Evolutionary conservation across 2,113 vertebrate species (phyloP), one percentile per base, ranked within the genome.

Genomic region (Cephalopterus ornatus): DNA sequence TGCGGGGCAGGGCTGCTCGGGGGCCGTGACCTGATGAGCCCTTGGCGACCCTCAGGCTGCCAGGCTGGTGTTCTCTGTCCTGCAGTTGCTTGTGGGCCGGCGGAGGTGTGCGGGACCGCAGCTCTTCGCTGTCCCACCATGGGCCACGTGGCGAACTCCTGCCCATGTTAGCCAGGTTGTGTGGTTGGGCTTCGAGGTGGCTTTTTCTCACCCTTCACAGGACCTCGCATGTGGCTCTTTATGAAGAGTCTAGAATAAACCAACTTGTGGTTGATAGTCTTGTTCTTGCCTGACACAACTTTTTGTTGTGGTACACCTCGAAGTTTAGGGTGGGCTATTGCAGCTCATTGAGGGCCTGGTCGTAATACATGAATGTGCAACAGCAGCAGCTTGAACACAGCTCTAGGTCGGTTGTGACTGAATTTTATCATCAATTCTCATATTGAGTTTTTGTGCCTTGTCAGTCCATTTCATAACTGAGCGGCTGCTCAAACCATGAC

Each of bases 101-200:
- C 20, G 39, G 27, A 7, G 28, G 44, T 13, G 28, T 72, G 50
- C 11, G 33, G 42, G 39, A 35, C n/a, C 21, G 37, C 39, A 1
- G 67, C 61, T 33, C 53, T 2, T 20, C 10, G 21, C 68, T 30
- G 47, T 26, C 70, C 23, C 37, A 3, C 17, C 33, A 0, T 0
- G 73, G 65, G 33, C 41, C 58, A 47, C 2, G 23, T 39, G 42
- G 11, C 14, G 67, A 58, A 3, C 52, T 65, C 33, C 20, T 19
- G 46, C 46, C 44, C n/a, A 2, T 20, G 12, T 16, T n/a, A 23
- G 39, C 19, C 33, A 28, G 44, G 14, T 17, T 23, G 27, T 15
- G 0, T 12, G 30, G 14, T 0, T 44, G 37, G 27, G 14, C 5
- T 50, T 61, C 11, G 14, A 11, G 32, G 46, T 1, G 16, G 24